Conservation (phyloP, 1,140 invertebrate species). For the Lordiphosa clarofinis region DNA sequence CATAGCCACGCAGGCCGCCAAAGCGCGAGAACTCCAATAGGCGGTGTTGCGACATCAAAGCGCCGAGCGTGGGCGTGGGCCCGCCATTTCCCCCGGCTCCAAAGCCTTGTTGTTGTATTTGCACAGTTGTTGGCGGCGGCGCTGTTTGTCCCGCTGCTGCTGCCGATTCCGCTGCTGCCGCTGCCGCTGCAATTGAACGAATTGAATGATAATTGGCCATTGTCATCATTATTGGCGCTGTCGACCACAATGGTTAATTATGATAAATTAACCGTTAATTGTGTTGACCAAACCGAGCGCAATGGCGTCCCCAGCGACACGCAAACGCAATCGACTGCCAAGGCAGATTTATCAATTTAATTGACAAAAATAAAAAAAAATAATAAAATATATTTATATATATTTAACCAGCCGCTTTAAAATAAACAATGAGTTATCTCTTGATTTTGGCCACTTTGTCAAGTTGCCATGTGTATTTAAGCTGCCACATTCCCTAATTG, state of each 20-base stretch:
- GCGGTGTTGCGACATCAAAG: constrained; percentile 86
- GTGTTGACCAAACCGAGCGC: constrained; percentile 56
- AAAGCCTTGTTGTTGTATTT: constrained; percentile 79
- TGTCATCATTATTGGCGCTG: constrained; percentile 52
- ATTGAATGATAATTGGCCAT: constrained; percentile 77
- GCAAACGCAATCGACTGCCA: constrained; percentile 1
- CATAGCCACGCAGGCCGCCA: constrained; percentile 91
- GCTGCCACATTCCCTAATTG: constrained; percentile 25
- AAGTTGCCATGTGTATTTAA: constrained; percentile 6
- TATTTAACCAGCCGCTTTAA: constrained; percentile 58
- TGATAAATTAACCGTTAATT: constrained; percentile 76
- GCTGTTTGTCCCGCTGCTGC: constrained; percentile 28
- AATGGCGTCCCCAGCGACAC: constrained; percentile 7
- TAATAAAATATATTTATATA: too few species aligned
- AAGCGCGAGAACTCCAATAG: constrained; percentile 91
- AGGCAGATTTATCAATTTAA: constrained; percentile 53
- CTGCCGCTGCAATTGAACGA: constrained; percentile 74
- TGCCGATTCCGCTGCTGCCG: constrained; percentile 48
- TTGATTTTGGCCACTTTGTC: constrained; percentile 27
- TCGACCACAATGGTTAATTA: constrained; percentile 71
- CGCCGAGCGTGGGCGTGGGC: constrained; percentile 83
- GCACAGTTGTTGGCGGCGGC: constrained; percentile 66
- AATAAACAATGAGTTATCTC: constrained; percentile 4
- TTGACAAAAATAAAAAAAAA: constrained; percentile 59
- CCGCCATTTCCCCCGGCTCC: constrained; percentile 58